These are phyloP conservation scores for Odocoileus hemionus DNA, from an alignment of 2,113 vertebrate species.

Conservation along the genomic window DNA sequence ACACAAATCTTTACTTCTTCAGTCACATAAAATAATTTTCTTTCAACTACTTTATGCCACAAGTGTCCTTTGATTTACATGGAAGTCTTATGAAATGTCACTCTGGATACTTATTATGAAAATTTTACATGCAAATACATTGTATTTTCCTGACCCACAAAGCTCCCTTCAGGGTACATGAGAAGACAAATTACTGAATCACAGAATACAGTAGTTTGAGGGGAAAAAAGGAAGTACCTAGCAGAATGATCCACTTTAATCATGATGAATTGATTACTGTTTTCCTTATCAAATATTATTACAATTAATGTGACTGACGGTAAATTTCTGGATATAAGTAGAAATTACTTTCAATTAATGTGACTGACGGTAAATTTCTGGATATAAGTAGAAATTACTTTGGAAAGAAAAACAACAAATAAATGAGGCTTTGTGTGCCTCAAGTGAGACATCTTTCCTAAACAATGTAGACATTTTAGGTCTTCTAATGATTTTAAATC, in stretches of 20 bases:
- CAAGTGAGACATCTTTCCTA: background rate
- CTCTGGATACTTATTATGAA: conserved; percentile 73
- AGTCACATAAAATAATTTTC: conserved; percentile 27
- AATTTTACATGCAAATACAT: conserved; percentile 51
- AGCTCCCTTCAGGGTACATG: conserved; percentile 65
- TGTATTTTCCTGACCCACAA: conserved; percentile 63
- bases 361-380: background rate
- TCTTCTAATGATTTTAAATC: conserved; percentile 39
- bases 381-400: conserved; percentile 17
- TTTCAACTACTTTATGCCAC: conserved; percentile 61
- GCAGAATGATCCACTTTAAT: conserved; percentile 4
- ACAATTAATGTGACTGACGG: background rate
- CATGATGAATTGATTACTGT: background rate
- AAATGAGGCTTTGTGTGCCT: background rate
- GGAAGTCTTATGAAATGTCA: conserved; percentile 74
- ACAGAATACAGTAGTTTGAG: conserved; percentile 33
- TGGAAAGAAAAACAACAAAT: background rate
- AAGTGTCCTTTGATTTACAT: conserved; percentile 76
- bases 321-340: background rate
- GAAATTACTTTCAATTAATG: conserved; percentile 27
- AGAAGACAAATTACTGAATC: conserved; percentile 64
- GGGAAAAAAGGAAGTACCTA: fast-evolving
- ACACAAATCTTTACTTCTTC: conserved; percentile 30
- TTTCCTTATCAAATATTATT: background rate
- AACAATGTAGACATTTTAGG: background rate